A percentile compares a stretch with the other conserved stretches of the same genome.
These are phyloP conservation scores for Temnothorax unifasciatus DNA, from an alignment of 2,888 invertebrate species.

Conservation along the genomic window DNA sequence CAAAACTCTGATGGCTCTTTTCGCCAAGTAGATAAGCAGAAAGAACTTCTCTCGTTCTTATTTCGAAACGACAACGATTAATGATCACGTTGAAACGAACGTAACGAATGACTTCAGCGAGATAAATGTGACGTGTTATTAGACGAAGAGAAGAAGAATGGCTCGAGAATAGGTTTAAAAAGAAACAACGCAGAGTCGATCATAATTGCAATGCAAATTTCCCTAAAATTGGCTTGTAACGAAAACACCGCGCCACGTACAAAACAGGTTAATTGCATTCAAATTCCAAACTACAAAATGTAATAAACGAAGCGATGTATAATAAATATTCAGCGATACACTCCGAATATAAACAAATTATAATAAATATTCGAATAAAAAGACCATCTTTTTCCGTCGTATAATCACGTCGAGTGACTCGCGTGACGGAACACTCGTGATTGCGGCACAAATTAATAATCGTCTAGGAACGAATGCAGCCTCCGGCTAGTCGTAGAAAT, in stretches of 20 bases:
- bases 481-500: constrained; percentile 9
- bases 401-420: background rate
- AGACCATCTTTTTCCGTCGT: background rate
- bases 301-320: background rate
- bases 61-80: constrained; percentile 32
- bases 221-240: background rate
- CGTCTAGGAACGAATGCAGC: constrained; percentile 5
- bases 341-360: background rate
- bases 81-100: constrained; percentile 28
- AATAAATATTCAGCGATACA: background rate
- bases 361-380: background rate
- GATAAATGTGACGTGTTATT: background rate
- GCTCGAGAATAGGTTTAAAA: background rate
- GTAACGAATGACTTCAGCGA: background rate
- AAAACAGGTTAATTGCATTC: background rate
- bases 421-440: background rate
- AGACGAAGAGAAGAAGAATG: background rate
- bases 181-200: background rate
- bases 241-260: background rate
- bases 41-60: background rate
- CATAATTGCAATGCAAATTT: constrained; percentile 28
- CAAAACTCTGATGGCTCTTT: background rate
- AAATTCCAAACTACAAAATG: constrained; percentile 8
- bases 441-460: background rate
- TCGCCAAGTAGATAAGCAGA: background rate